These are phyloP conservation scores for Lepisosteus osseus DNA, from an alignment of 2,113 vertebrate species.

Conservation along the genomic window DNA sequence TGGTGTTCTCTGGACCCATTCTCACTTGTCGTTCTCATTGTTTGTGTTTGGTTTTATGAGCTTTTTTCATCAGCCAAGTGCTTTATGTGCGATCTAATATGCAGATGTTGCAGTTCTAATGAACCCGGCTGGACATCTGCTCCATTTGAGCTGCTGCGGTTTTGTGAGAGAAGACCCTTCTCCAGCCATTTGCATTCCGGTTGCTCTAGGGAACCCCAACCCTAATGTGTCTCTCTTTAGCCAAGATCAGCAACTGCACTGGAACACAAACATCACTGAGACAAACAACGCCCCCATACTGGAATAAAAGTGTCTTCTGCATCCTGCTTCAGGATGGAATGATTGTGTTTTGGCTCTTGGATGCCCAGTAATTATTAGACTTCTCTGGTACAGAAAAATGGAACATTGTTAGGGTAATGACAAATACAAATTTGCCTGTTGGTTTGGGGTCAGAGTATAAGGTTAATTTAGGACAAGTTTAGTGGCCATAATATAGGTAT, in stretches of 20 bases:
- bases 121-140: no score
- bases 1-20: slow-evolving; percentile 7
- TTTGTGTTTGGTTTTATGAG: no score
- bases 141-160: no score
- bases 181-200: neutral
- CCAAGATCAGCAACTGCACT: slow-evolving; percentile 27
- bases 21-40: neutral
- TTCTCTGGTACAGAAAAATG: neutral
- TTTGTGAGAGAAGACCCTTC: no score
- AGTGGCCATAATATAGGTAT: slow-evolving; percentile 12
- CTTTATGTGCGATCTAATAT: no score
- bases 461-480: slow-evolving; percentile 7
- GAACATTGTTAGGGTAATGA: neutral
- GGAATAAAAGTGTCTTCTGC: neutral
- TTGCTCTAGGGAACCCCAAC: slow-evolving; percentile 13
- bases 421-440: neutral
- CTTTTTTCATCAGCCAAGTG: no score
- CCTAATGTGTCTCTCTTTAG: slow-evolving; percentile 14
- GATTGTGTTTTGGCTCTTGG: neutral
- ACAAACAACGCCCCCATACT: neutral
- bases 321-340: neutral
- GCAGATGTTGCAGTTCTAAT: no score
- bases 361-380: neutral
- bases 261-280: neutral
- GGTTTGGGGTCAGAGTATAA: neutral